phyloP scores from a whole-genome alignment of 2,888 invertebrate species.

The Formica aserva region DNA sequence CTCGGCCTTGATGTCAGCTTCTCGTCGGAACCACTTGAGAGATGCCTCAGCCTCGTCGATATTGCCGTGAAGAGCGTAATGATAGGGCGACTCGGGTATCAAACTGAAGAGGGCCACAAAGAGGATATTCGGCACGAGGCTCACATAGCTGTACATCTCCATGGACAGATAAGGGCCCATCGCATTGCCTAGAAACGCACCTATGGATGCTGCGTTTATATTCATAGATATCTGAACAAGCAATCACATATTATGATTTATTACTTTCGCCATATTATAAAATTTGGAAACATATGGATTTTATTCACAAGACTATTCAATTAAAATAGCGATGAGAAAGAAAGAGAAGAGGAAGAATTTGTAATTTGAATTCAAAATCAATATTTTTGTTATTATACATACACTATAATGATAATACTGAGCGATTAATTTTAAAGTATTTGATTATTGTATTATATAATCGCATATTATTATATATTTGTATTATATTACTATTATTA shows the following conservation, averaged over 20 bases:
- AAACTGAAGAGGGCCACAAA: constrained; percentile 80
- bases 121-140: constrained; percentile 77
- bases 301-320: background rate
- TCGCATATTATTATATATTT: background rate
- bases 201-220: constrained; percentile 79
- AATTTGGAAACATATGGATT: background rate
- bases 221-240: constrained; percentile 81
- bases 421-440: background rate
- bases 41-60: constrained; percentile 80
- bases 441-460: background rate
- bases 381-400: background rate
- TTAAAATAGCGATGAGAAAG: background rate
- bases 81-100: constrained; percentile 84
- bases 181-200: constrained; percentile 81
- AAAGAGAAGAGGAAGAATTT: background rate
- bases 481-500: background rate
- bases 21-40: constrained; percentile 81
- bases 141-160: constrained; percentile 79
- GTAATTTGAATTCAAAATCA: background rate
- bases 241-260: constrained; percentile 35
- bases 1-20: constrained; percentile 79
- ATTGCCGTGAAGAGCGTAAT: constrained; percentile 78
- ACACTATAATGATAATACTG: background rate
- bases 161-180: constrained; percentile 84
- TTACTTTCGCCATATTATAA: background rate